A percentile compares a stretch with the other conserved stretches of the same genome.
Evolutionary conservation across 2,113 vertebrate genomes (phyloP).

Genomic region (Protobothrops flavoviridis): DNA sequence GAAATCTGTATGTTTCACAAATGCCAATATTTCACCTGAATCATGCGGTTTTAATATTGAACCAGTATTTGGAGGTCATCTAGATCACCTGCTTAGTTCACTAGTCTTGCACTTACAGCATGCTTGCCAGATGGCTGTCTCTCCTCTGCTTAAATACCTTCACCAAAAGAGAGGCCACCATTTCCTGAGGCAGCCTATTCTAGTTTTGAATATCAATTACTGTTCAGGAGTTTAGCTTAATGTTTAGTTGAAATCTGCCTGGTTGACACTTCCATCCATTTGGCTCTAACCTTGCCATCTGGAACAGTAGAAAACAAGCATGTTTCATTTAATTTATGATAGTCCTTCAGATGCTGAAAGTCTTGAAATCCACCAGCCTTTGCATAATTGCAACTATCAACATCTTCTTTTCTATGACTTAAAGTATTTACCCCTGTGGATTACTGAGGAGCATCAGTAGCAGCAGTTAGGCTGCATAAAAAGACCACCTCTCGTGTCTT

Average conservation of each 20-base stretch:
- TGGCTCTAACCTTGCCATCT: background rate
- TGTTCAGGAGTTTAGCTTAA: background rate
- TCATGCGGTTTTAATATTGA: background rate
- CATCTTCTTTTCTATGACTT: background rate
- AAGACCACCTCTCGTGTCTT: background rate
- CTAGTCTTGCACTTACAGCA: background rate
- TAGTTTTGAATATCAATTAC: background rate
- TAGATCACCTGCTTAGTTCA: background rate
- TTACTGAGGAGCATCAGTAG: background rate
- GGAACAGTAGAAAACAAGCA: background rate
- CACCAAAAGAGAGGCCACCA: background rate
- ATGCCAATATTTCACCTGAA: background rate
- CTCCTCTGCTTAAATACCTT: background rate
- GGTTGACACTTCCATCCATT: background rate
- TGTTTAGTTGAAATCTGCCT: background rate
- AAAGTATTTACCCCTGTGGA: background rate
- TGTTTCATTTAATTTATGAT: background rate
- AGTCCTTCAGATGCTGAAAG: background rate
- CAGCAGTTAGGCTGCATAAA: background rate
- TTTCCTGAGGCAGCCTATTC: background rate
- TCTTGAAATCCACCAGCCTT: background rate
- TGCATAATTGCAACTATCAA: background rate
- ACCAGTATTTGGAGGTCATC: background rate
- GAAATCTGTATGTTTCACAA: background rate
- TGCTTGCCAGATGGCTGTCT: background rate